Percentiles rank a stretch among this genome's conserved stretches.
Conservation (phyloP, 2,113 vertebrate species). For the Seriola dumerili region DNA sequence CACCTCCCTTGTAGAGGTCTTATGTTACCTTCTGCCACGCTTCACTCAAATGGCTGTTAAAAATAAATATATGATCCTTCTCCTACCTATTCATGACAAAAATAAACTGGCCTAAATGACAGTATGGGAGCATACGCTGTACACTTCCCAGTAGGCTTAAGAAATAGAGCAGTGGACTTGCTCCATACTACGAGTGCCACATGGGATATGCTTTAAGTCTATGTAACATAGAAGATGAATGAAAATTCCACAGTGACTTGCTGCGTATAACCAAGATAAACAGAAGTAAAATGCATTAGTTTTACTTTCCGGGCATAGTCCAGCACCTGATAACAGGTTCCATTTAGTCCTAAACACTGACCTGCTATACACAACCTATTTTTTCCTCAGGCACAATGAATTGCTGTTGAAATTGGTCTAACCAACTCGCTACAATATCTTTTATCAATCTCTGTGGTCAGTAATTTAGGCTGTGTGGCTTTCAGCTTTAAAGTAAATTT, state of each 20-base stretch:
- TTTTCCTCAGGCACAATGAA: constrained; percentile 31
- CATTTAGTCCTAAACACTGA: constrained; percentile 48
- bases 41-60: constrained; percentile 48
- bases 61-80: constrained; percentile 56
- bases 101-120: constrained; percentile 59
- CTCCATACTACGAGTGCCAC: constrained; percentile 38
- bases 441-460: constrained; percentile 58
- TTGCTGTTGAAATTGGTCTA: constrained; percentile 48
- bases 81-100: constrained; percentile 29
- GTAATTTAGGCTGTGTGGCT: constrained; percentile 58
- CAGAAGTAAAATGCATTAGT: constrained; percentile 5
- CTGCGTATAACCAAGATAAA: background rate
- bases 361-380: constrained; percentile 25
- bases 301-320: constrained; percentile 28
- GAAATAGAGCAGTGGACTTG: constrained; percentile 50
- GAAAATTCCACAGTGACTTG: constrained; percentile 23
- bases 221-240: constrained; percentile 34
- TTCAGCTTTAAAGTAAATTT: constrained; percentile 57
- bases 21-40: constrained; percentile 37
- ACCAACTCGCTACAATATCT: constrained; percentile 29
- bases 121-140: constrained; percentile 48
- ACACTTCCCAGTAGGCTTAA: constrained; percentile 49
- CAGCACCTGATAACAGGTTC: constrained; percentile 33
- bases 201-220: constrained; percentile 29
- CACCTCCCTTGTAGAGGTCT: constrained; percentile 26